Conservation (phyloP, 2,113 vertebrate species). For the Oryzias woworae region DNA sequence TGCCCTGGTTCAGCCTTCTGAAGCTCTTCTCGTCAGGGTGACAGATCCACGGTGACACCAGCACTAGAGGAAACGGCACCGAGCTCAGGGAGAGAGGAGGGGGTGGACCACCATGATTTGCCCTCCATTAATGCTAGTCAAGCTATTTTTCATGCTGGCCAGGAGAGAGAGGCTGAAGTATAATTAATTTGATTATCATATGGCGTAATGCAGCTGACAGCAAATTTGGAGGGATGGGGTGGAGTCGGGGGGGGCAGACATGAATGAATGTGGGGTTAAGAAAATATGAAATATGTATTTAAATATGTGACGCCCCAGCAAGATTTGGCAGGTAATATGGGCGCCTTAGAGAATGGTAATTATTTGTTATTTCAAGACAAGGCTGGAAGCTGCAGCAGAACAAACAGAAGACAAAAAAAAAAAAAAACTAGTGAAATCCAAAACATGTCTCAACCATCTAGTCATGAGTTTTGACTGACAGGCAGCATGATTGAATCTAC, state of each 20-base stretch:
- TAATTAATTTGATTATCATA: constrained; percentile 85
- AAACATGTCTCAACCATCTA: constrained; percentile 51
- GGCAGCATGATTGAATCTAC: constrained; percentile 72
- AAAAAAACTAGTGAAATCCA: constrained; percentile 35
- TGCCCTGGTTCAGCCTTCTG: constrained; percentile 76
- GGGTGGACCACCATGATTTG: constrained; percentile 72
- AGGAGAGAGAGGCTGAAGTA: constrained; percentile 74
- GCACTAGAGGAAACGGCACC: constrained; percentile 75
- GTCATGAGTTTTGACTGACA: constrained; percentile 72
- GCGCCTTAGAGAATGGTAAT: constrained; percentile 60
- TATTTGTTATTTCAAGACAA: constrained; percentile 65
- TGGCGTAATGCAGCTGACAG: constrained; percentile 80
- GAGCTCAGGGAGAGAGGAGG: constrained; percentile 57
- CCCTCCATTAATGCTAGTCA: constrained; percentile 79
- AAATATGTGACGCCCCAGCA: constrained; percentile 57
- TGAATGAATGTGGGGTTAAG: constrained; percentile 26
- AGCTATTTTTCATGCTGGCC: constrained; percentile 76
- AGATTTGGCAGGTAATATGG: constrained; percentile 72
- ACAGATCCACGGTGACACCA: constrained; percentile 79
- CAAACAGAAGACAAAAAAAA: constrained; percentile 28
- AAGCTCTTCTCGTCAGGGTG: constrained; percentile 80
- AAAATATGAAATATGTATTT: constrained; percentile 75
- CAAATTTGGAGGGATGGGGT: constrained; percentile 55
- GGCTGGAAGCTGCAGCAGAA: constrained; percentile 28
- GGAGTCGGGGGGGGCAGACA: constrained; percentile 25